Base-by-base conservation (phyloP, 2,797 vertebrate genomes). In the Spatula clypeata region DNA sequence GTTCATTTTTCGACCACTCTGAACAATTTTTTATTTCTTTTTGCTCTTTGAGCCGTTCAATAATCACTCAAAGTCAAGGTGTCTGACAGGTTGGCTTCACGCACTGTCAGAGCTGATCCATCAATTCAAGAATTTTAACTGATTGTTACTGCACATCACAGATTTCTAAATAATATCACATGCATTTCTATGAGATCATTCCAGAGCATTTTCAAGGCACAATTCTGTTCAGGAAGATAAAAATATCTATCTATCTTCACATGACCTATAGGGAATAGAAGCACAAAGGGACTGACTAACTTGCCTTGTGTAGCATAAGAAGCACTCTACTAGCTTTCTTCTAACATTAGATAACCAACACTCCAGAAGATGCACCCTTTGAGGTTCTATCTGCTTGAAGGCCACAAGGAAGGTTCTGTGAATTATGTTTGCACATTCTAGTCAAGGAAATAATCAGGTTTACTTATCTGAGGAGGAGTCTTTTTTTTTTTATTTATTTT, bases 1-100 rank as follows among this genome's bases (percentile, higher is more conserved):
- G 32, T 17, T 84, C 32, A 69, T 80, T 95, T 94, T 96, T 75
- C 58, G 76, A 72, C 42, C 34, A 24, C 11, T 90, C 42, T 75
- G 58, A 81, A 32, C 12, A 83, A 54, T 47, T 71, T 0, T 29
- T 77, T 83, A 73, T 84, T 94, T 54, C 84, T 86, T 84, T 40
- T 79, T 19, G 60, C 88, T 81, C 54, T 47, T 64, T 86, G 58
- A 58, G 13, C 36, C 72, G 11, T 40, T 93, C 62, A 76, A 47
- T 70, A 82, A 79, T 86, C 34, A 88, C n/a, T 95, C 36, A 54
- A 77, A 93, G 40, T 64, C 79, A 75, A 71, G 51, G 51, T 55
- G 14, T 51, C 40, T 75, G 82, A 90, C 57, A 69, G 32, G 32
- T 27, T 0, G 0, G 20, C 57, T 80, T 93, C 72, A 86, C 15